A percentile compares a stretch with the other conserved stretches of the same genome.
Evolutionary conservation across 2,113 vertebrate species (phyloP).

Genomic region (Origma solitaria): DNA sequence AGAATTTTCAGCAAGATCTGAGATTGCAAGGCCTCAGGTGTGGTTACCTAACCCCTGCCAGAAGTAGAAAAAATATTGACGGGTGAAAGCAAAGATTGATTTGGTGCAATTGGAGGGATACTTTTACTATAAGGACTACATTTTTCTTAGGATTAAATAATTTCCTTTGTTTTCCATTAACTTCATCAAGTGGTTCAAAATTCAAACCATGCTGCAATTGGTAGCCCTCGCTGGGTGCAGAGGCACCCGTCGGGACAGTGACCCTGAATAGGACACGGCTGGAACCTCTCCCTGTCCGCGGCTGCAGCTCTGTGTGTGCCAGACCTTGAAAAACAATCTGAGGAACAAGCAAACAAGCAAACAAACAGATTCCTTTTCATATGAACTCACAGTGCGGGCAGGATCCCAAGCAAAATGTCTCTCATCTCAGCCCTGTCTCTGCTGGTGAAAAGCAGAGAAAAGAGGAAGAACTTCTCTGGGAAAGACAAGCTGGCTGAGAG

Average conservation of each 20-base stretch:
- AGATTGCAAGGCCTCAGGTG: constrained; percentile 16
- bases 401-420: constrained; percentile 48
- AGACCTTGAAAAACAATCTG: constrained; percentile 47
- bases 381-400: constrained; percentile 32
- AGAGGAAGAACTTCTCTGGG: constrained; percentile 29
- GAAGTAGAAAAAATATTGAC: neutral
- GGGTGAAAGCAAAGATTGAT: neutral
- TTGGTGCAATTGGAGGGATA: neutral
- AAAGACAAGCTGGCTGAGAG: neutral
- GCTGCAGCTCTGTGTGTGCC: constrained; percentile 7
- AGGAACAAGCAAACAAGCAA: constrained; percentile 47
- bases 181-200: neutral
- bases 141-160: neutral
- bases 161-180: constrained; percentile 18
- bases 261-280: neutral
- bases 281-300: neutral
- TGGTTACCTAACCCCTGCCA: neutral
- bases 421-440: constrained; percentile 22
- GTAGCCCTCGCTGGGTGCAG: neutral
- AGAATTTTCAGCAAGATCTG: neutral
- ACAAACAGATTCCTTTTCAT: constrained; percentile 54
- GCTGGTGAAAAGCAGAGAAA: constrained; percentile 36
- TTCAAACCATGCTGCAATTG: neutral
- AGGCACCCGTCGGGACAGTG: neutral
- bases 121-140: neutral